Evolutionary conservation across 1,140 invertebrate genomes (phyloP).

Genomic region (Kradibia gibbosae): DNA sequence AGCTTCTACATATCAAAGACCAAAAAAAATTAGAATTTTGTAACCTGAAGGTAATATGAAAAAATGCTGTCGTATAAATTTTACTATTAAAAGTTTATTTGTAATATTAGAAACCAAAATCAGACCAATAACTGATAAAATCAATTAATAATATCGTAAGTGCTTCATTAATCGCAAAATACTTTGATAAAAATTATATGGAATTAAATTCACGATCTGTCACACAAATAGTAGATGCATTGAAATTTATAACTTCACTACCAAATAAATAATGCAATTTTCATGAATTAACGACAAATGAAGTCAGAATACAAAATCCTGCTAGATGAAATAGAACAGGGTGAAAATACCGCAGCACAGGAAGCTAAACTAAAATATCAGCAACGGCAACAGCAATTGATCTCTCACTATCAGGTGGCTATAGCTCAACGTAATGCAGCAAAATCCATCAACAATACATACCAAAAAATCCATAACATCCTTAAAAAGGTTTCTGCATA

Average conservation of each 20-base stretch:
- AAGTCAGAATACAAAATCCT: constrained; percentile 18
- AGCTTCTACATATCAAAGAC: constrained; percentile 74
- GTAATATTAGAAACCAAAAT: too few species aligned
- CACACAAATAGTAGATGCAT: too few species aligned
- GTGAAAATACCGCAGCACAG: neutral
- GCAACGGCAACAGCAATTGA: constrained; percentile 53
- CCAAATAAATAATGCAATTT: neutral
- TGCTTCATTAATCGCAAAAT: too few species aligned
- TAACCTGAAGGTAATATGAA: constrained; percentile 72
- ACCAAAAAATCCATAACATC: constrained; percentile 75
- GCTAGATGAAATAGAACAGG: constrained; percentile 10
- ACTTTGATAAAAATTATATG: too few species aligned
- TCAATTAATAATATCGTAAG: too few species aligned
- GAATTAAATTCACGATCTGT: too few species aligned
- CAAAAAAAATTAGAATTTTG: constrained; percentile 74
- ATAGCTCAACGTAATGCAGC: constrained; percentile 77
- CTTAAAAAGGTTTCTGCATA: constrained; percentile 77
- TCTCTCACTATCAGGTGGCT: constrained; percentile 60
- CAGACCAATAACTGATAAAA: too few species aligned
- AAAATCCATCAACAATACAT: constrained; percentile 75
- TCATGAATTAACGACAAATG: neutral
- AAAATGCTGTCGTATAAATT: neutral
- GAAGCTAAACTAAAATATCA: constrained; percentile 28
- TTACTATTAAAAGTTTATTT: too few species aligned
- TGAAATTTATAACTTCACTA: neutral